phyloP scores from a whole-genome alignment of 2,888 invertebrate species.

The Temnothorax ravouxi region DNA sequence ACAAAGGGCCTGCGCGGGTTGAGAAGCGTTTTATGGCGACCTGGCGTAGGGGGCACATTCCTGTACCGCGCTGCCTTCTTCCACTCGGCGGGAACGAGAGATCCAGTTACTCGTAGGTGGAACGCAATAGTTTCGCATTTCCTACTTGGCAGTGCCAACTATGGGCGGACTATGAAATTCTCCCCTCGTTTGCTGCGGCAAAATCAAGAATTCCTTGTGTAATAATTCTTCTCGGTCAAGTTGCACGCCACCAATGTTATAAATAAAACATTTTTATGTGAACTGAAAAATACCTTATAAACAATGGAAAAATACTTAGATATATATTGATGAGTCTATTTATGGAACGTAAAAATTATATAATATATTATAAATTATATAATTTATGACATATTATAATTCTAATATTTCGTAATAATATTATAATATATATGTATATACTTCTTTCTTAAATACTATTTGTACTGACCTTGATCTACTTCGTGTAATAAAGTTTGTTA shows the following conservation, averaged over 20 bases:
- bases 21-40: slow-evolving; percentile 44
- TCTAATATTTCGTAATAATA: not conserved
- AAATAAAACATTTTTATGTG: not conserved
- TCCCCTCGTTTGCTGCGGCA: not conserved
- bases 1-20: slow-evolving; percentile 25
- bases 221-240: not conserved
- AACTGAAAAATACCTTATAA: not conserved
- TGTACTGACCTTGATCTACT: not conserved
- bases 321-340: not conserved
- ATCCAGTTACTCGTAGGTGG: slow-evolving; percentile 72
- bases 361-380: not conserved
- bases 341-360: not conserved
- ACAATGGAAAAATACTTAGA: not conserved
- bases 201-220: not conserved
- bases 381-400: not conserved
- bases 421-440: not conserved
- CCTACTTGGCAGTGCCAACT: slow-evolving; percentile 31
- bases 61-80: slow-evolving; percentile 32
- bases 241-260: not conserved
- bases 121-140: slow-evolving; percentile 67
- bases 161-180: slow-evolving; percentile 18
- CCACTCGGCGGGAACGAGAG: slow-evolving; percentile 59
- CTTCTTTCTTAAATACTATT: not conserved
- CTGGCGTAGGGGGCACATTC: slow-evolving; percentile 24
- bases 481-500: not conserved